Base-by-base conservation (phyloP, 2,888 invertebrate genomes). In the Ecliptopera silaceata region DNA sequence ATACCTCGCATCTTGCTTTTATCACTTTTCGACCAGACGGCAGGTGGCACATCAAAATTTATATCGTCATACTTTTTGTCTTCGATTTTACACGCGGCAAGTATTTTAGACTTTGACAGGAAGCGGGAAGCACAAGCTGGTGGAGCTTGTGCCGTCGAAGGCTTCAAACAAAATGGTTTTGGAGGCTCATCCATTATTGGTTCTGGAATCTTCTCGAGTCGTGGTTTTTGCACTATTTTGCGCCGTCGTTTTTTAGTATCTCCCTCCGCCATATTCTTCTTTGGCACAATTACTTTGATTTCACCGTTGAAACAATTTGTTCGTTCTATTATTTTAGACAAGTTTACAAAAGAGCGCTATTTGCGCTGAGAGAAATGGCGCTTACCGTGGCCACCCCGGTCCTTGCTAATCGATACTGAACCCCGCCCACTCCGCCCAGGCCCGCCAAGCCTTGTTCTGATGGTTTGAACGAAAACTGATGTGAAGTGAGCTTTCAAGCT, bases 1-100 rank as follows among this genome's bases (percentile, higher is more conserved):
- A 55, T 12, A 22, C 32, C 22, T 4, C 55, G 38, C 55, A 55
- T 55, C 39, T 44, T 49, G 10, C 22, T 31, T 13, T 38, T 34
- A 20, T 55, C 55, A 15, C 43, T 31, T n/a, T 44, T 43, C 3
- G 42, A 18, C 55, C 48, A 55, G 4, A 15, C 20, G 5, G 38
- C 0, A 1, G 43, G 48, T 11, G 44, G 49, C 20, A 17, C 29
- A 20, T 55, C 20, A 39, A 55, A 55, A 17, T 55, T 20, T 0
- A 55, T 38, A 6, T 44, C 36, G 12, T n/a, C 6, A 22, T 45
- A 55, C 6, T 39, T 44, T 12, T 15, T 31, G 20, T 55, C 55
- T 49, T 55, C 55, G 5, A 15, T n/a, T 22, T 55, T 43, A 10
- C 49, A 11, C 3, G 31, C 31, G 39, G 32, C 32, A 13, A 0